Evolutionary conservation across 2,797 vertebrate genomes (phyloP), one percentile per base, ranked within the genome.

Genomic region (Prionace glauca): DNA sequence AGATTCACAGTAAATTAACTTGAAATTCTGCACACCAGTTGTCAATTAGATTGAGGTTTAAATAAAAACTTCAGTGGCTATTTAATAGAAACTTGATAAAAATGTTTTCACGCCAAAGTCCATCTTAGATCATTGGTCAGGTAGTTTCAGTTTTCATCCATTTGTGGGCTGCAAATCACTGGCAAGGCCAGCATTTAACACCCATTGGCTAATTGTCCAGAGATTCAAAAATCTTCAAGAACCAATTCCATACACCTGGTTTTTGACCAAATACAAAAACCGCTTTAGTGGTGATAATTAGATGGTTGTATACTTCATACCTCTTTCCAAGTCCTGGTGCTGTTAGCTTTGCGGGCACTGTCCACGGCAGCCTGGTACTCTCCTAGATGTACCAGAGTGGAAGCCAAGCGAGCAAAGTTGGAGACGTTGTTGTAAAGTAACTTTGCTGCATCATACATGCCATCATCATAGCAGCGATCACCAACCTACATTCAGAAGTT

Each of bases 311-410:
- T 2, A 7, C 3, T 3, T 77, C 95, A 96, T 96, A 99, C 98
- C 98, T 99, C 98, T 96, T 99, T 99, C 98, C 99, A 99, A 71
- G 98, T 99, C 95, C 98, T 97, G 4, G 98, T 99, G 97, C 98
- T 99, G 96, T 99, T 99, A 96, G 99, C 98, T 97, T 99, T 99
- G 96, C 98, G 98, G 62, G 98, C 98, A 56, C 98, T 99, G 36
- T 99, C 99, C 95, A 99, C 98, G 0, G 98, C 99, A 0, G 98
- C 99, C 96, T 99, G 99, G 96, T 98, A 99, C 95, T 99, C 98
- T 56, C 98, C 98, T 0, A 99, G 98, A 97, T 99, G 99, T 96
- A 99, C 98, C 96, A 99, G 97, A 24, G 99, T 99, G 95, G 99
- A 99, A 12, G 98, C 98, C 97, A 99, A 97, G 65, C 98, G 98